Evolutionary conservation across 2,888 invertebrate species (phyloP), one percentile per base, ranked within the genome.

Genomic region (Encarsia formosa): DNA sequence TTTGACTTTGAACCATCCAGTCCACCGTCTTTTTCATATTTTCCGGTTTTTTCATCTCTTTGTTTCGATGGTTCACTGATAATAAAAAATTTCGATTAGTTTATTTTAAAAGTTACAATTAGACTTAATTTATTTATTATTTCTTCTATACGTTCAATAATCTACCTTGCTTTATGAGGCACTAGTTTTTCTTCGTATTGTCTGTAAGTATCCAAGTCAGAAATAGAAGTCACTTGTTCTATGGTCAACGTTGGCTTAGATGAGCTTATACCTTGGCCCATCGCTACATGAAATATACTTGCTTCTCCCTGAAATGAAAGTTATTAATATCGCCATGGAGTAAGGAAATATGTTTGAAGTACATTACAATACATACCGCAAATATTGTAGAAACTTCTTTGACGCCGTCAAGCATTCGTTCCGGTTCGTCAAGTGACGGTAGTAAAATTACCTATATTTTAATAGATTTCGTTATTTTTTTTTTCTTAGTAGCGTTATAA

Each of bases 301-400:
- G 89, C 87, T 69, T 89, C 89, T 0, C 88, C 84, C 84, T 84
- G 57, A 60, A 56, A 32, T 22, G 9, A 52, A 49, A 24, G 6
- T n/a, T n/a, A 9, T 9, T 15, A 34, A 34, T 29, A 29, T 29
- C 13, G 29, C 8, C 29, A 29, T 13, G 16, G 15, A n/a, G 13
- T 34, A 11, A 5, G 9, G 16, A 5, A 16, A 13, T 18, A 11
- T 19, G 20, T 19, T 11, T 19, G 37, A 23, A 23, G 3, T 5
- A 39, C 22, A 13, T 39, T 20, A 4, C 20, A 15, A 18, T 34
- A 56, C 67, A 73, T 73, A 87, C 92, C 41, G 91, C 86, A 65
- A 88, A 91, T 60, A 91, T 86, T 3, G 89, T 87, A 4, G 87
- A 82, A 62, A 89, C 87, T 71, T 85, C 83, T 39, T 86, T 78